phyloP scores from a whole-genome alignment of 2,797 vertebrate genomes.

The Ptychobarbus kaznakovi region DNA sequence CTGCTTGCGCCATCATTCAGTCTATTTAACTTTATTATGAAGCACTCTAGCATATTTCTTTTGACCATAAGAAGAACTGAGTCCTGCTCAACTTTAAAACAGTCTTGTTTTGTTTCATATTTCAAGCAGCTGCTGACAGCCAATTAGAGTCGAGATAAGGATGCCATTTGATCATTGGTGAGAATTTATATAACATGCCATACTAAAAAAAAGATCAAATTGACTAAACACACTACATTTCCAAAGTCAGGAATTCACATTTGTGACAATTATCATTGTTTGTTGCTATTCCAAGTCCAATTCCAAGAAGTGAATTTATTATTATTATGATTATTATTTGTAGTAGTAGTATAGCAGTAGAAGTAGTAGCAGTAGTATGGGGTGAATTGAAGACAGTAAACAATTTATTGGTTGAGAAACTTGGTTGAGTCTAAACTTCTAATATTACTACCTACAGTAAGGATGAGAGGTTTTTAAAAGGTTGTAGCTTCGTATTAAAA shows the following conservation, averaged over 20 bases:
- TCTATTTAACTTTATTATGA: background rate
- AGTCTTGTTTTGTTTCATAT: conserved; percentile 55
- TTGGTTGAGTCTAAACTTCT: background rate
- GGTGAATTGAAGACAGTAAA: conserved; percentile 21
- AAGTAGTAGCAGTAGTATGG: conserved; percentile 7
- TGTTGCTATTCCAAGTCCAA: conserved; percentile 29
- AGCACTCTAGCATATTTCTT: background rate
- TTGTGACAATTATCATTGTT: conserved; percentile 58
- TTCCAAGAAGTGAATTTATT: conserved; percentile 25
- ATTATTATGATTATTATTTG: conserved; percentile 23
- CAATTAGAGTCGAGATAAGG: conserved; percentile 48
- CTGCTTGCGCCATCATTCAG: background rate
- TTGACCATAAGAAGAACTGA: background rate
- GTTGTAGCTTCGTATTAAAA: background rate
- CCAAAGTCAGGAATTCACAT: conserved; percentile 45
- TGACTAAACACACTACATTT: conserved; percentile 51
- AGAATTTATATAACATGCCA: conserved; percentile 56
- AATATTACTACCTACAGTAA: background rate
- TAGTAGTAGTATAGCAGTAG: background rate
- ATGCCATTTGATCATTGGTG: conserved; percentile 39
- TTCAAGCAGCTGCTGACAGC: conserved; percentile 45
- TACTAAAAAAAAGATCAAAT: conserved; percentile 61
- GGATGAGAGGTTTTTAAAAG: background rate
- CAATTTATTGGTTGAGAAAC: conserved; percentile 52
- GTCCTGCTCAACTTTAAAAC: conserved; percentile 47